These are phyloP conservation scores for Drosophila longiperda DNA, from an alignment of 2,888 invertebrate genomes.

Conservation along the genomic window DNA sequence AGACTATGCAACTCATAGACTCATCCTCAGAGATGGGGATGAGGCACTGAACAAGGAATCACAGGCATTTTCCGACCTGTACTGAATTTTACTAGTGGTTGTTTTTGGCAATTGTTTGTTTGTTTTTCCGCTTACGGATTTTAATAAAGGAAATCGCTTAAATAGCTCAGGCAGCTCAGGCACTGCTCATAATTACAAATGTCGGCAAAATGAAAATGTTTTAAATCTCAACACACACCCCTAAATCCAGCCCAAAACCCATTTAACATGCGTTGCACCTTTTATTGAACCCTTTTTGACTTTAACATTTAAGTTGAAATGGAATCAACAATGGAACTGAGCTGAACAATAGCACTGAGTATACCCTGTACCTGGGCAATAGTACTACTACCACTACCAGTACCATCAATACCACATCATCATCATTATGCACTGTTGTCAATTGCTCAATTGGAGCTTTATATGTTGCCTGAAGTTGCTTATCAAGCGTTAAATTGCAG, in stretches of 20 bases:
- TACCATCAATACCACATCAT: conserved; percentile 3
- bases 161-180: conserved; percentile 61
- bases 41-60: conserved; percentile 31
- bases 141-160: conserved; percentile 75
- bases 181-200: conserved; percentile 67
- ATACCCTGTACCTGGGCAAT: conserved; percentile 10
- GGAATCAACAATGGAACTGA: conserved; percentile 12
- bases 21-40: not conserved
- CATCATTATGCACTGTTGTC: conserved; percentile 32
- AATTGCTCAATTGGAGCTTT: conserved; percentile 13
- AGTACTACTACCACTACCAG: not conserved
- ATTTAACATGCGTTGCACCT: conserved; percentile 8
- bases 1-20: conserved; percentile 3
- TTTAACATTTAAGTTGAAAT: conserved; percentile 14
- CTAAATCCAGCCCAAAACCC: not conserved
- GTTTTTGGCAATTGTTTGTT: conserved; percentile 51
- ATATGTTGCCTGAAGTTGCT: conserved; percentile 38
- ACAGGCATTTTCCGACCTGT: conserved; percentile 51
- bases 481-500: conserved; percentile 81
- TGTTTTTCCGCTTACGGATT: conserved; percentile 51
- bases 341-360: conserved; percentile 29
- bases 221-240: conserved; percentile 37
- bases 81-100: conserved; percentile 25
- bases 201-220: conserved; percentile 53
- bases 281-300: conserved; percentile 47